A percentile compares a stretch with the other conserved stretches of the same genome.
phyloP scores from a whole-genome alignment of 2,888 invertebrate species.

The Lamellibrachia columna region DNA sequence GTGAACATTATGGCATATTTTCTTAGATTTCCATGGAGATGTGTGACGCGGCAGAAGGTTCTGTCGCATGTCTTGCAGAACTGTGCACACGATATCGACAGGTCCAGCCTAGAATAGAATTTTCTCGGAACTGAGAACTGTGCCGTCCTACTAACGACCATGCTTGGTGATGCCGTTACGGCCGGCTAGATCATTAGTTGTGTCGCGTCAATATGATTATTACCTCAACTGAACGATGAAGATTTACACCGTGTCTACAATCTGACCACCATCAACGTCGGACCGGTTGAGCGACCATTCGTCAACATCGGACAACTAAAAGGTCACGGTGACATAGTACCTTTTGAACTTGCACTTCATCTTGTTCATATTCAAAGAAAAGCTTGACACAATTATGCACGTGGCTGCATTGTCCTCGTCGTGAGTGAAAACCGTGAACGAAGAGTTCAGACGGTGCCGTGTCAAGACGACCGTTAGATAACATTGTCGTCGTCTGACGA shows the following conservation, averaged over 20 bases:
- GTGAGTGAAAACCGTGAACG: background rate
- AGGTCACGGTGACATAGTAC: background rate
- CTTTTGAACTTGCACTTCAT: background rate
- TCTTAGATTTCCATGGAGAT: background rate
- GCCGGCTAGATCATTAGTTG: background rate
- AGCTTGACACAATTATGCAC: background rate
- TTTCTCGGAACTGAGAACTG: background rate
- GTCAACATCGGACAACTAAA: background rate
- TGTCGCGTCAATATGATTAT: background rate
- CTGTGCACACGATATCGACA: slow-evolving; percentile 5
- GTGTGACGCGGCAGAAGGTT: background rate
- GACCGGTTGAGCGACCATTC: background rate
- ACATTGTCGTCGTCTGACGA: background rate
- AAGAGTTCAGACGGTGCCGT: background rate
- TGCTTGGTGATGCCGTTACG: background rate
- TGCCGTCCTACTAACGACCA: background rate
- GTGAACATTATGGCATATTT: background rate
- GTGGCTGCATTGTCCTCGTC: background rate
- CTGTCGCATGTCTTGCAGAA: background rate
- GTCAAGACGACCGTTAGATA: background rate
- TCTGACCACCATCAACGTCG: background rate
- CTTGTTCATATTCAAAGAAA: background rate
- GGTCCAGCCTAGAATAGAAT: background rate
- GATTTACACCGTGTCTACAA: background rate
- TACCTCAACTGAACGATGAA: background rate